Base-by-base conservation (phyloP, 2,797 vertebrate species). In the Poecile montanus region DNA sequence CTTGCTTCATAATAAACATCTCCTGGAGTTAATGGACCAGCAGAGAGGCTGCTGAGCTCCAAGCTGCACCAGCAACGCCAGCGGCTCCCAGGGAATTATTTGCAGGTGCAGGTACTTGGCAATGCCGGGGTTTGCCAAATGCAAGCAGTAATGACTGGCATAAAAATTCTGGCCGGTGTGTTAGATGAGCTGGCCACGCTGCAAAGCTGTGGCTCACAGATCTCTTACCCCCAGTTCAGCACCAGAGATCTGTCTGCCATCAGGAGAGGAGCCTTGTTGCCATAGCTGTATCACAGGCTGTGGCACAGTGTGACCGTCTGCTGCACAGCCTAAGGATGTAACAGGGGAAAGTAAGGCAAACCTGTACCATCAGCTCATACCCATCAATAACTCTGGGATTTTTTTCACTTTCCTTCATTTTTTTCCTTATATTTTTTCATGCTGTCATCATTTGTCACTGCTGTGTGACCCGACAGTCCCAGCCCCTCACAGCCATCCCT, bases 71-170 rank as follows among this genome's bases (percentile, higher is more conserved):
- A 73, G 50, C 51, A 44, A 26, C 0, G 13, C 91, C 89, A 89
- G 71, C 3, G 0, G 6, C 48, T 96, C 71, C 83, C 6, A 5
- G 83, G 80, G 83, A 96, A 96, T 90, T 84, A 81, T 60, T 91
- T 92, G 91, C 95, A 96, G 94, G 94, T 97, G 95, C 93, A 85
- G 74, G 20, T 34, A 70, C 56, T 96, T 72, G 88, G 83, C 83
- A 86, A 5, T 42, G 32, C 45, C 1, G 0, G 74, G 10, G 5
- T 82, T 93, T 81, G 88, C 93, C 95, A 89, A 91, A 70, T 36
- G 74, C 60, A 75, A 38, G 73, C 57, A 1, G 67, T 80, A 91
- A 94, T 32, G 62, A 70, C 54, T 26, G 63, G 56, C 57, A 90
- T 90, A 67, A 91, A 92, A 86, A 82, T 60, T 72, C 81, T 92